Percentiles rank a stretch among this genome's conserved stretches.
phyloP scores from a whole-genome alignment of 2,888 invertebrate species.

The Macrophya annulata region DNA sequence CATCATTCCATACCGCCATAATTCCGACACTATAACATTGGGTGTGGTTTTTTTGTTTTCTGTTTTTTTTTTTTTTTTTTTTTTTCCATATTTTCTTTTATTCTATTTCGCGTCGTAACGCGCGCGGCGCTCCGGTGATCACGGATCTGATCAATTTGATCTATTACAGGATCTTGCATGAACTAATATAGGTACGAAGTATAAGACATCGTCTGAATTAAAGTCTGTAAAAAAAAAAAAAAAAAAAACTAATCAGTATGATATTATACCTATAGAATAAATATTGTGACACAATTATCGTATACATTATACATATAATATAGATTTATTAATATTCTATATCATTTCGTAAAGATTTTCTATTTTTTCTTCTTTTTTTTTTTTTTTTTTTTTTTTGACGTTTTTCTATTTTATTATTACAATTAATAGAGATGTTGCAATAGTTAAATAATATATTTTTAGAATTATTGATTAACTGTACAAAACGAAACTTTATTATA shows the following conservation, averaged over 20 bases:
- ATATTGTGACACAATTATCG: too few relatives aligned
- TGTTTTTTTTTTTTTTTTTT: not conserved
- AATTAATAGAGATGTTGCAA: not conserved
- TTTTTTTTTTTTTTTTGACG: not conserved
- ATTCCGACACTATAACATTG: conserved; percentile 18
- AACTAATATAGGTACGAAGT: conserved; percentile 1
- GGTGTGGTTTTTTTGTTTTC: conserved; percentile 16
- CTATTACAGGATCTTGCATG: conserved; percentile 55
- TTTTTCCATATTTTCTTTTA: conserved; percentile 4
- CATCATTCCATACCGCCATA: conserved; percentile 50
- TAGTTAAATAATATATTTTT: not conserved
- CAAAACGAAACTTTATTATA: not conserved
- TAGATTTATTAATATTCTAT: too few relatives aligned
- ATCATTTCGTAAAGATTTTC: too few relatives aligned
- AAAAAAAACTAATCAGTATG: conserved; percentile 53
- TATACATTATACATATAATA: too few relatives aligned
- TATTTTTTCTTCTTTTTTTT: not conserved
- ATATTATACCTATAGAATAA: too few relatives aligned
- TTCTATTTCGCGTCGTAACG: conserved; percentile 1
- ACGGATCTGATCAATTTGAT: conserved; percentile 62
- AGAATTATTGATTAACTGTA: not conserved
- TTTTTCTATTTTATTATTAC: too few relatives aligned
- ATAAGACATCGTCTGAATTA: not conserved
- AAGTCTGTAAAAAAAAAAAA: conserved; percentile 42
- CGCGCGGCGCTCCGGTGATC: conserved; percentile 57